Evolutionary conservation across 2,797 vertebrate species (phyloP), one percentile per base, ranked within the genome.

Genomic region (Muscicapa comitata): DNA sequence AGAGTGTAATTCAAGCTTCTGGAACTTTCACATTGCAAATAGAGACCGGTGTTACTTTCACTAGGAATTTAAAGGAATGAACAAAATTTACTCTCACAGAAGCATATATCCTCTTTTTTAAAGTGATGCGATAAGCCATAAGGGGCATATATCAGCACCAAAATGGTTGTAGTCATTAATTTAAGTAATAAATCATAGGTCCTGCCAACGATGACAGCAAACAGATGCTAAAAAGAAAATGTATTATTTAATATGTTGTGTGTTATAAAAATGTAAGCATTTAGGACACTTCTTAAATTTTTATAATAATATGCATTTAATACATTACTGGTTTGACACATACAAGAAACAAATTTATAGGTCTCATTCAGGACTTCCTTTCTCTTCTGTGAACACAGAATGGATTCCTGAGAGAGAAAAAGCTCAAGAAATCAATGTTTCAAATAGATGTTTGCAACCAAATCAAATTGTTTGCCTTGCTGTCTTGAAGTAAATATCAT

Each of bases 141-240:
- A 72, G 85, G 94, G 95, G 96, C 95, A 97, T 97, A 95, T 97
- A 98, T 97, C 96, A 98, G 96, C 93, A 97, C 91, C 94, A 97
- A 98, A 98, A 98, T 94, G 92, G 97, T 94, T 97, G 95, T 83
- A 97, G 96, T 96, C 96, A 98, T 98, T 98, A 98, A 97, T 98
- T 98, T 97, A 96, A 95, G 94, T 92, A 97, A 98, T 98, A 98
- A 98, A 98, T 98, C 97, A 97, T 42, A 96, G 92, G 87, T 90
- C 91, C 96, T 97, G 96, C 95, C 97, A 98, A 97, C 96, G 97
- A 95, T 95, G 97, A 98, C 96, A 97, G 97, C 95, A 98, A 98
- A 98, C 98, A 98, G 97, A 98, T 97, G 98, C 97, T 98, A 98
- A 98, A 97, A 98, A 97, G 97, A 97, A 98, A 98, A 97, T 96